Evolutionary conservation across 2,797 vertebrate genomes (phyloP), one percentile per base, ranked within the genome.

Genomic region (Picus viridis): DNA sequence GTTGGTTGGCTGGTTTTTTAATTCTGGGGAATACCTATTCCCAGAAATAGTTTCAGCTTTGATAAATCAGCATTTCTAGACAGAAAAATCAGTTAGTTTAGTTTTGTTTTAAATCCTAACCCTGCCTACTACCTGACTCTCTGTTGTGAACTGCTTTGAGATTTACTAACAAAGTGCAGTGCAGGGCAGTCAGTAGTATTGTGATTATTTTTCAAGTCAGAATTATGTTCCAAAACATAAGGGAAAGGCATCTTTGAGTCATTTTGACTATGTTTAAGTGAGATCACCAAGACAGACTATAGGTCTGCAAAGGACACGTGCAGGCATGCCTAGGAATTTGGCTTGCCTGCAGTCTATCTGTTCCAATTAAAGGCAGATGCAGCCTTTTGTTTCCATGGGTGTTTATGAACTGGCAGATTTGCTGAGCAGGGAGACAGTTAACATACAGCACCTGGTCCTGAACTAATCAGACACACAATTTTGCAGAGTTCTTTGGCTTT

Each of bases 311-410:
- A 73, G 79, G 73, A 84, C 67, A 34, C 29, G 93, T 64, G 83
- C 79, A 93, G 79, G 70, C 95, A 80, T 74, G 94, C 91, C 57
- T 24, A 67, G 84, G 89, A 95, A 94, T 96, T 79, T 88, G 91
- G 76, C 73, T 92, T 86, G 86, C 92, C 76, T 90, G 85, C 75
- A 65, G 79, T 88, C 81, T 87, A 72, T 93, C 79, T 92, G 67
- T 83, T 87, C 87, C 85, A 87, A 83, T 89, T 80, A 85, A 93
- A 95, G 79, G 76, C 94, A 95, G 90, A 95, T 93, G 95, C 88
- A 95, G 89, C 69, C 83, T 82, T 61, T 77, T 4, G 9, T 69
- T 89, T 91, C 85, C 70, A 81, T 3, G 39, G 57, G 61, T 3
- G 2, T 86, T 90, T 76, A 70, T n/a, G 83, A 90, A 73, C 68